Evolutionary conservation across 1,140 invertebrate species (phyloP), one percentile per base, ranked within the genome.

Genomic region (Drosophila lacteicornis): DNA sequence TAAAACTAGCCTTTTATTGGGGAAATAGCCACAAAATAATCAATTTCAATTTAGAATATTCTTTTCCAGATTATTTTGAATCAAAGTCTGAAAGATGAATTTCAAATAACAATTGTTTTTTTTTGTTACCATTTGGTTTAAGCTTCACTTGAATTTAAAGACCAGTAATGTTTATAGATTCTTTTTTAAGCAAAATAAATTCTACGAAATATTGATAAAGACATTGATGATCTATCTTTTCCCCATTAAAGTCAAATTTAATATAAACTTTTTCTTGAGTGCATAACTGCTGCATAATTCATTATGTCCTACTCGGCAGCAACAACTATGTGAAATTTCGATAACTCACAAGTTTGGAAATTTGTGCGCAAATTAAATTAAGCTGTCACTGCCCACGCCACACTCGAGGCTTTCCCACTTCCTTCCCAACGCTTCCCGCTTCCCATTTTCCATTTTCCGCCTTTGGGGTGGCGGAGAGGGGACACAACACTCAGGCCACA

Each of bases 341-440:
- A 83, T 78, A 84, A 69, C 77, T 79, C 66, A 75, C 78, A 90
- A 88, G 85, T 79, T 85, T 65, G 47, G 62, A 81, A 88, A 85
- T 84, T 84, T 81, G 80, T 81, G 78, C 62, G 36, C 74, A 90
- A 90, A 88, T 88, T 81, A 90, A 85, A 88, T 90, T 90, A 90
- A 81, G 75, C 61, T 90, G 66, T 84, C 85, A 79, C 65, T 66
- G 59, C 36, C 70, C 77, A 53, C 40, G 62, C 65, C 56, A 66
- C 51, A 75, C 68, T 63, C 22, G 33, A 45, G 49, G 53, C 40
- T 25, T 51, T 40, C 47, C 45, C 38, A 58, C 62, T 51, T 19
- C 27, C 36, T 55, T 27, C 36, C 1, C 22, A 30, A 30, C 27
- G 27, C 27, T 30, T 30, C 27, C 57, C 17, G 3, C 15, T 13